Percentiles rank a stretch among this genome's conserved stretches.
Conservation (phyloP, 2,888 invertebrate genomes). For the Isoperla grammatica region DNA sequence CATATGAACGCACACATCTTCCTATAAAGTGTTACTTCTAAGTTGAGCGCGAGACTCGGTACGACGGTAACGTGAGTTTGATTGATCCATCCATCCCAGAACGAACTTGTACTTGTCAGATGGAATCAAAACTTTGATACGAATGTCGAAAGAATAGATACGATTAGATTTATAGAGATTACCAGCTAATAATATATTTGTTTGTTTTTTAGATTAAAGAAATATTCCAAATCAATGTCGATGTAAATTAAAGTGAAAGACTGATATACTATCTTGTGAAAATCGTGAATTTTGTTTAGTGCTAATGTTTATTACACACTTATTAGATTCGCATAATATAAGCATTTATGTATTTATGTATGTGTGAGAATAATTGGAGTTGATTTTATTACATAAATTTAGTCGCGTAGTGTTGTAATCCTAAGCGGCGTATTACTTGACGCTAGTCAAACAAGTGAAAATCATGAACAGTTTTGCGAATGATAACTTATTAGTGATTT, state of each 20-base stretch:
- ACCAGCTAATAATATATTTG: not conserved
- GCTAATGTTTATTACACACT: not conserved
- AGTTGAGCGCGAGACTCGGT: too few relatives aligned
- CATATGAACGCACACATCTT: too few relatives aligned
- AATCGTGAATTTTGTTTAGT: constrained; percentile 12
- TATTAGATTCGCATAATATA: constrained; percentile 4
- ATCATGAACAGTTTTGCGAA: constrained; percentile 8
- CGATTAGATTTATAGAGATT: too few relatives aligned
- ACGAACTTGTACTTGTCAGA: too few relatives aligned
- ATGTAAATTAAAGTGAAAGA: constrained; percentile 16
- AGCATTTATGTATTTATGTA: constrained; percentile 22
- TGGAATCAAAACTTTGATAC: too few relatives aligned
- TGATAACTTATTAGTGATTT: constrained; percentile 8
- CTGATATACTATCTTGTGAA: constrained; percentile 16
- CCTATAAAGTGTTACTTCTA: too few relatives aligned
- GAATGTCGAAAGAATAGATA: too few relatives aligned
- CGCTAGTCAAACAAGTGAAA: constrained; percentile 27
- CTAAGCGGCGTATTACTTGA: constrained; percentile 30
- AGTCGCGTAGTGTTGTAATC: constrained; percentile 7
- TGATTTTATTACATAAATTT: constrained; percentile 7
- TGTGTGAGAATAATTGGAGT: constrained; percentile 19
- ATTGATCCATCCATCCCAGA: too few relatives aligned
- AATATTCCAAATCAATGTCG: too few relatives aligned
- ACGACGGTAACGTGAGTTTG: too few relatives aligned
- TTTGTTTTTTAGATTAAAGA: not conserved